These are phyloP conservation scores for Phaenicophaeus curvirostris DNA, from an alignment of 2,797 vertebrate species.

Conservation along the genomic window DNA sequence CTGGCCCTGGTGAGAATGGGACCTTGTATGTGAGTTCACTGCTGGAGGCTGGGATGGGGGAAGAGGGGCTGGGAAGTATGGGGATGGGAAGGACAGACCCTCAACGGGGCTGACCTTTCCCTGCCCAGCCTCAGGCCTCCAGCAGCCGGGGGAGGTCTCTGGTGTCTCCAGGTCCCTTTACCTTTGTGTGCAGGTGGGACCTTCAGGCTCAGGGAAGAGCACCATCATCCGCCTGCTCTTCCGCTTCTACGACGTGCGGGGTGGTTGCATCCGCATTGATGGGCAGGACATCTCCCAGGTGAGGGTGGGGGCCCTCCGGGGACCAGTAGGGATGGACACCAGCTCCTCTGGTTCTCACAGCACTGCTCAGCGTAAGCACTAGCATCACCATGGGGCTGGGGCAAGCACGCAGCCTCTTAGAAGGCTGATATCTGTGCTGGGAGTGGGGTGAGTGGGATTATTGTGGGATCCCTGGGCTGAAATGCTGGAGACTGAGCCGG, in stretches of 20 bases:
- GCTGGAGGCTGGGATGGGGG: not conserved
- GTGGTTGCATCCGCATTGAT: slow-evolving; percentile 89
- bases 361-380: not conserved
- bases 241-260: slow-evolving; percentile 91
- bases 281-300: slow-evolving; percentile 94
- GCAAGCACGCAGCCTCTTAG: not conserved
- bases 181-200: slow-evolving; percentile 82
- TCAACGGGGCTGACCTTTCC: accelerated
- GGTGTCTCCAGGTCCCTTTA: not conserved
- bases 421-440: not conserved
- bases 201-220: slow-evolving; percentile 93
- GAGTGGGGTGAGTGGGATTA: accelerated
- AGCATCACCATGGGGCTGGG: not conserved
- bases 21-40: not conserved
- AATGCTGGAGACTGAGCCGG: not conserved
- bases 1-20: slow-evolving; percentile 86
- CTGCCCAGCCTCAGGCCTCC: not conserved
- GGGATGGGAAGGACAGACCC: not conserved
- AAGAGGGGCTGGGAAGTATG: not conserved
- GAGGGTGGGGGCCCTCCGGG: not conserved
- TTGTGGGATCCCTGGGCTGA: accelerated
- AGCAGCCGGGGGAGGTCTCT: not conserved
- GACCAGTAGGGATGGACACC: accelerated
- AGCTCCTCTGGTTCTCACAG: not conserved
- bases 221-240: slow-evolving; percentile 93